phyloP scores from a whole-genome alignment of 2,888 invertebrate species.

The Pristionchus mayeri region DNA sequence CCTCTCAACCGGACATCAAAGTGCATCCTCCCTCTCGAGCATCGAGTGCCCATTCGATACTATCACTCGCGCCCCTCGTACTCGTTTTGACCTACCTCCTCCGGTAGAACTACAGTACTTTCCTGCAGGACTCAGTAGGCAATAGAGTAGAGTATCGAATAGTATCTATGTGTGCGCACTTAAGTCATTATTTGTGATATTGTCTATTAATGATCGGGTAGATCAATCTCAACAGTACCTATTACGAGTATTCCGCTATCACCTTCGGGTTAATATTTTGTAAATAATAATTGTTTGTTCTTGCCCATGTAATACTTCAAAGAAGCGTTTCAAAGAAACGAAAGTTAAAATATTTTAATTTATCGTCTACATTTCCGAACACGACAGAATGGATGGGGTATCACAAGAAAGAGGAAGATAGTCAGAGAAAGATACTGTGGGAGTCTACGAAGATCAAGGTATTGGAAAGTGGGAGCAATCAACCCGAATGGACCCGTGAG shows the following conservation, averaged over 20 bases:
- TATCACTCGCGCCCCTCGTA: neutral
- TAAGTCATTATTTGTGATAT: neutral
- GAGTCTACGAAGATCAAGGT: neutral
- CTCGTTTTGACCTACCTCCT: neutral
- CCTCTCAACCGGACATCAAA: neutral
- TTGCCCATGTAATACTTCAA: neutral
- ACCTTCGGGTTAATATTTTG: neutral
- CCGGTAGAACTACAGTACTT: neutral
- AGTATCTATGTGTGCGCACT: neutral
- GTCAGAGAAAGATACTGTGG: neutral
- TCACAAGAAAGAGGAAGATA: conserved; percentile 12
- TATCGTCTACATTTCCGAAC: neutral
- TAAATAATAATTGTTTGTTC: neutral
- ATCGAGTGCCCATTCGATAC: neutral
- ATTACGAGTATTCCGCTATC: neutral
- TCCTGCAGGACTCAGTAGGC: neutral
- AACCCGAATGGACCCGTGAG: neutral
- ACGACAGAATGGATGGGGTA: neutral
- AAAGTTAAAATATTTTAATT: neutral
- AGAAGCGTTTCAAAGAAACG: neutral
- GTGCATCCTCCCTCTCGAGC: neutral
- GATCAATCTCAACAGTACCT: neutral
- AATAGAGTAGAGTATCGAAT: neutral
- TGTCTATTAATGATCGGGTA: neutral
- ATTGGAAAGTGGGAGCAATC: neutral